These are phyloP conservation scores for Drosophila paucipuncta DNA, from an alignment of 2,888 invertebrate genomes.

Conservation along the genomic window DNA sequence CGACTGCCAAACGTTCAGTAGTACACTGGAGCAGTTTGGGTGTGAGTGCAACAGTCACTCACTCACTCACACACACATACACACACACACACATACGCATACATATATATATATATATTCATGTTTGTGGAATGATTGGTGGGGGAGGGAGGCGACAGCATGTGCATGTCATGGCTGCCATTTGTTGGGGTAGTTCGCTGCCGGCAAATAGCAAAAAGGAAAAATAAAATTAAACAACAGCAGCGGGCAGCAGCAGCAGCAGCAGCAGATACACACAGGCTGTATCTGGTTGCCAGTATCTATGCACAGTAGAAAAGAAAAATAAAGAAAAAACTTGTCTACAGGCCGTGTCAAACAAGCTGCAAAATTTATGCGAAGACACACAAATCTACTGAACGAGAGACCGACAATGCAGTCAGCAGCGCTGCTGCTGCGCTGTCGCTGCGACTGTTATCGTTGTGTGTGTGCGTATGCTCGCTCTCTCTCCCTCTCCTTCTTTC, in stretches of 20 bases:
- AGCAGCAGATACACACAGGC: constrained; percentile 26
- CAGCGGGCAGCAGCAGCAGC: constrained; percentile 22
- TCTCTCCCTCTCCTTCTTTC: constrained; percentile 20
- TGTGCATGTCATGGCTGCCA: constrained; percentile 62
- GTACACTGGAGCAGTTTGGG: constrained; percentile 76
- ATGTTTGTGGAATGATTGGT: constrained; percentile 9
- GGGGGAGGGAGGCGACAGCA: constrained; percentile 25
- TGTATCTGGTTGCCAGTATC: constrained; percentile 42
- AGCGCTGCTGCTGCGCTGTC: constrained; percentile 32
- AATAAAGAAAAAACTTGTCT: constrained; percentile 63
- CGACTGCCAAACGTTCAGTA: constrained; percentile 80
- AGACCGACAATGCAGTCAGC: constrained; percentile 69
- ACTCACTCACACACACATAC: neutral
- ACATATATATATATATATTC: constrained; percentile 5
- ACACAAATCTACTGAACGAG: constrained; percentile 84
- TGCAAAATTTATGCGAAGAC: constrained; percentile 84
- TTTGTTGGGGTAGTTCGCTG: constrained; percentile 80
- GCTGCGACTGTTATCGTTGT: constrained; percentile 34
- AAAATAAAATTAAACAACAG: constrained; percentile 26
- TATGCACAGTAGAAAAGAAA: constrained; percentile 38
- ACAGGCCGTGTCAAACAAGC: constrained; percentile 73
- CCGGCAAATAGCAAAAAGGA: constrained; percentile 55
- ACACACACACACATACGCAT: neutral
- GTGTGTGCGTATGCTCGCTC: constrained; percentile 17
- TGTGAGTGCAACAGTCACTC: constrained; percentile 69